Percentiles rank a stretch among this genome's conserved stretches.
phyloP scores from a whole-genome alignment of 2,888 invertebrate genomes.

The Eulithis testata region DNA sequence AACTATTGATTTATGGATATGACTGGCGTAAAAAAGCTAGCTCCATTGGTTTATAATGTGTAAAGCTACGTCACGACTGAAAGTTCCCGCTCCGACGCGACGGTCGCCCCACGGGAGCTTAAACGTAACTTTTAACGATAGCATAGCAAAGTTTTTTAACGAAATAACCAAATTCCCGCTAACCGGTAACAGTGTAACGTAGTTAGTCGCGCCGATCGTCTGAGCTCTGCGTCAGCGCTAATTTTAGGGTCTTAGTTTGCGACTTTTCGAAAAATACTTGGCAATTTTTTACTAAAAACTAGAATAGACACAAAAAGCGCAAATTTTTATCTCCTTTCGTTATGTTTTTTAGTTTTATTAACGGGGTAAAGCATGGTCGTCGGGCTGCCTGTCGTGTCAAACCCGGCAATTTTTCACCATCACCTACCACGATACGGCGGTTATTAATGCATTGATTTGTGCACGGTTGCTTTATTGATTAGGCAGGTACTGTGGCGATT shows the following conservation, averaged over 20 bases:
- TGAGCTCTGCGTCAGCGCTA: conserved; percentile 38
- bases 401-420: conserved; percentile 58
- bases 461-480: conserved; percentile 77
- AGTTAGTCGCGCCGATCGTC: conserved; percentile 43
- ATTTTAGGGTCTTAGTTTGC: conserved; percentile 40
- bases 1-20: conserved; percentile 20
- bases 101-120: conserved; percentile 68
- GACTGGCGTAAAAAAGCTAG: conserved; percentile 7
- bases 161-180: conserved; percentile 79
- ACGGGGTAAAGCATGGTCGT: conserved; percentile 8
- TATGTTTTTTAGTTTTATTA: conserved; percentile 8
- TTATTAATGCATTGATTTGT: conserved; percentile 79
- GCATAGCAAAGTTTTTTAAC: conserved; percentile 78
- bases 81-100: conserved; percentile 36
- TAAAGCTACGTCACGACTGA: conserved; percentile 25
- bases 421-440: conserved; percentile 51
- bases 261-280: conserved; percentile 31
- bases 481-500: conserved; percentile 59
- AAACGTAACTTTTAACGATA: conserved; percentile 82
- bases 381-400: conserved; percentile 45
- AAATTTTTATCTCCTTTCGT: conserved; percentile 2
- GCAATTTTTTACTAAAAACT: conserved; percentile 22
- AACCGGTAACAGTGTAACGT: conserved; percentile 53
- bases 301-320: conserved; percentile 1
- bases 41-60: conserved; percentile 22